Evolutionary conservation across 1,140 invertebrate species (phyloP).

Genomic region (Camponotus floridanus): DNA sequence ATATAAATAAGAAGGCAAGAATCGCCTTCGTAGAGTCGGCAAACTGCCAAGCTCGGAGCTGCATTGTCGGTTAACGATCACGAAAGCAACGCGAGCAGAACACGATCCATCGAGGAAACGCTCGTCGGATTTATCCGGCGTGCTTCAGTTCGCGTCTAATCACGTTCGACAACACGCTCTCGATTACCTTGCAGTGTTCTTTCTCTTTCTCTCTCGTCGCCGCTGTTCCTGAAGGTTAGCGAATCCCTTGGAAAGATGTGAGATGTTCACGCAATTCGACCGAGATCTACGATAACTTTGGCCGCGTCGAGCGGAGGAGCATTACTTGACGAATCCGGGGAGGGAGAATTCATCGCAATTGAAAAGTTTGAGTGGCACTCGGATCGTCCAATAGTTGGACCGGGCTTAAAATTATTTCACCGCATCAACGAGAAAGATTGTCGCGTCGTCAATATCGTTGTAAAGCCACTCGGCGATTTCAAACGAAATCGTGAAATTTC

Average conservation of each 20-base stretch:
- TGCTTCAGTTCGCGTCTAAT: background rate
- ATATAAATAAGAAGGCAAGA: constrained; percentile 24
- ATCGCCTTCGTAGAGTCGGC: background rate
- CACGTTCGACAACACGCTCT: background rate
- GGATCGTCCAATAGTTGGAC: background rate
- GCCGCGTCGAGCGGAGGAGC: background rate
- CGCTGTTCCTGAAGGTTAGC: constrained; percentile 5
- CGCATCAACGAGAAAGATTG: background rate
- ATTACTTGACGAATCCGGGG: background rate
- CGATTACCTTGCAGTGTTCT: background rate
- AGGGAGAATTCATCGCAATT: background rate
- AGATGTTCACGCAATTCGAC: background rate
- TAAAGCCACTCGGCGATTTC: background rate
- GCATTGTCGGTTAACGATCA: constrained; percentile 17
- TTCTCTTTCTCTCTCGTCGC: background rate
- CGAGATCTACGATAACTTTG: background rate
- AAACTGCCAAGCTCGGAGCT: background rate
- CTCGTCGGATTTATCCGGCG: background rate
- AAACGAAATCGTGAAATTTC: background rate
- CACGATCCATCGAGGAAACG: background rate
- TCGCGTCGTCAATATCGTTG: background rate
- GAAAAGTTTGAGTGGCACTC: constrained; percentile 38
- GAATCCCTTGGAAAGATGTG: background rate
- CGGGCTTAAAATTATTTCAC: constrained; percentile 36
- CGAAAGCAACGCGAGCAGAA: background rate